Evolutionary conservation across 2,797 vertebrate species (phyloP), one percentile per base, ranked within the genome.

Genomic region (Kryptolebias ocellatus): DNA sequence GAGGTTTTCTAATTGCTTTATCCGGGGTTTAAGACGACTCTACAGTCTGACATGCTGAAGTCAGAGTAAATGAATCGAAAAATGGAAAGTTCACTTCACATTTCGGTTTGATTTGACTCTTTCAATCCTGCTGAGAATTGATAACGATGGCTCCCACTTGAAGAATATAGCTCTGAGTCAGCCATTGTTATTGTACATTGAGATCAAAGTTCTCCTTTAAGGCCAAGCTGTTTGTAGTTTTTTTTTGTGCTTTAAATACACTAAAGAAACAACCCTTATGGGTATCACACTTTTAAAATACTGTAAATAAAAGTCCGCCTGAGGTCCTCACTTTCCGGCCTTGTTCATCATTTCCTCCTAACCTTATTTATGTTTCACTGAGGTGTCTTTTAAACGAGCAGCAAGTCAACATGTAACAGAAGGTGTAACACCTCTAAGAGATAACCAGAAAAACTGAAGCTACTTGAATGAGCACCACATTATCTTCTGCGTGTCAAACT

Each of bases 1-100:
- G 46, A 42, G 18, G 15, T 34, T 65, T 58, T 61, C 8, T 61
- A 59, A 67, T 68, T 60, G 56, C 29, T 65, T 64, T 50, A 28
- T 64, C 56, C 10, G 12, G 39, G 20, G 51, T 63, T 56, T 60
- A 42, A 51, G 27, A 51, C 16, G 20, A 18, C 1, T 78, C 17
- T 50, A 24, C 52, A 60, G 15, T 49, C 14, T 50, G 45, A 53
- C 53, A 65, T 45, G 29, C 27, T 60, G 4, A 56, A 42, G 9
- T 75, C 50, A 51, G 11, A 37, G 46, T 20, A 47, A 53, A 45
- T 46, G 11, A 29, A 20, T 4, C 8, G 12, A 46, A 31, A 51
- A 39, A 44, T 11, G 27, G 4, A 24, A 45, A 10, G 42, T 54
- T 34, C 28, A 55, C 28, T 31, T 53, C 37, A 45, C 52, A 31